Percentiles rank a stretch among this genome's conserved stretches.
Conservation (phyloP, 2,797 vertebrate genomes). For the Tragopan temminckii region DNA sequence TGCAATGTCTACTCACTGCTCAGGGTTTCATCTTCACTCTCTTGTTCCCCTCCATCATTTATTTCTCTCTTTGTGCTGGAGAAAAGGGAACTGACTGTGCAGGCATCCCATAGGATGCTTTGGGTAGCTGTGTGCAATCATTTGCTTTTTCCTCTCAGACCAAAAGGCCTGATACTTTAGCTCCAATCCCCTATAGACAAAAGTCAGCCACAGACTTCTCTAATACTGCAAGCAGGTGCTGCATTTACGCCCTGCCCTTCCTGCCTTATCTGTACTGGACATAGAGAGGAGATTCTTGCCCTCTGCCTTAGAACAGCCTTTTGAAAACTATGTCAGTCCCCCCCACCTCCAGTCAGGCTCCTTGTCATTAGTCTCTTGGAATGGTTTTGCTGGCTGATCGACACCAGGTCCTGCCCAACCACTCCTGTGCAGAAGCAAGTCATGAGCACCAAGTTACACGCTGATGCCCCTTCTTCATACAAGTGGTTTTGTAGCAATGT, state of each 20-base stretch:
- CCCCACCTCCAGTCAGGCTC: background rate
- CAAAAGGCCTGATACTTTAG: background rate
- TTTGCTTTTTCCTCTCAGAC: background rate
- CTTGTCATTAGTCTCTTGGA: background rate
- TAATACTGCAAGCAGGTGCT: background rate
- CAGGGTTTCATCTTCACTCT: background rate
- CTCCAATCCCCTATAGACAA: background rate
- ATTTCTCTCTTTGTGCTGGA: background rate
- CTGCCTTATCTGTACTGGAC: accelerated
- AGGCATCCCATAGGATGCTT: background rate
- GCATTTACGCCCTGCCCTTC: background rate
- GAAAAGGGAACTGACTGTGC: background rate
- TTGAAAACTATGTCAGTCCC: background rate
- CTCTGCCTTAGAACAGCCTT: background rate
- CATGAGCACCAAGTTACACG: background rate
- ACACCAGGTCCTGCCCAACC: background rate
- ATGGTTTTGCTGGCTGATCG: background rate
- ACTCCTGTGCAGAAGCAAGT: background rate
- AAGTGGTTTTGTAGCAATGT: background rate
- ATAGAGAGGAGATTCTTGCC: background rate
- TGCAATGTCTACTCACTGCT: background rate
- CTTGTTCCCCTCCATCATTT: background rate
- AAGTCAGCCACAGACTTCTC: background rate
- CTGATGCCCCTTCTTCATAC: background rate
- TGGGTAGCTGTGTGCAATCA: background rate